Evolutionary conservation across 2,888 invertebrate species (phyloP), one percentile per base, ranked within the genome.

Genomic region (Volucella inflata): DNA sequence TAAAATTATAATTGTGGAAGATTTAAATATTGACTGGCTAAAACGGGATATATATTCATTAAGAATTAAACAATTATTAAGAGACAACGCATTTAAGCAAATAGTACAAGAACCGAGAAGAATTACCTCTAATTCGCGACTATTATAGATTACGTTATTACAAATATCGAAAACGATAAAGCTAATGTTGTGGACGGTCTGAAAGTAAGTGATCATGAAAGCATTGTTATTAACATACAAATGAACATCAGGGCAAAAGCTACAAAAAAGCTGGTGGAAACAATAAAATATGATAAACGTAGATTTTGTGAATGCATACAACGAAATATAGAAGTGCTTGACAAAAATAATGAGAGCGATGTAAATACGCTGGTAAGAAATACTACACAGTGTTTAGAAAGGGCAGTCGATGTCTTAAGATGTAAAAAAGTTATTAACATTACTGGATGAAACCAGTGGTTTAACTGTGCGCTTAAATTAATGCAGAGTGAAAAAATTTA

Each of bases 141-240:
- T 8, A 10, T 42, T 17, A 60, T 60, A 21, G 60, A 60, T 30
- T 60, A 60, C 12, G 60, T 46, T 12, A 46, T 60, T 11, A 21
- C 44, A 11, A 60, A 59, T 40, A 55, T n/a, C 10, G 42, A 16
- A 1, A 51, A 10, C 9, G 21, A 21, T 3, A 51, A 16, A 9
- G 21, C 30, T n/a, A n/a, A 48, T 21, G 59, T 42, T 8, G 40
- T 14, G 17, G 14, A n/a, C 10, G 42, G 11, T 42, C 9, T 21
- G 0, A 55, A 55, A 36, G 12, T 59, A 42, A 46, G n/a, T 17
- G 46, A 62, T 9, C 16, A 62, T 46, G n/a, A 42, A 46, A n/a
- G 21, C 21, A 17, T 55, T 36, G 11, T 2, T 11, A 55, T 12
- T 55, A 11, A 6, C 11, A 30, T 1, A 21, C 9, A 55, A 11